Evolutionary conservation across 2,888 invertebrate genomes (phyloP), one percentile per base, ranked within the genome.

Genomic region (Hirtodrosophila confusa): DNA sequence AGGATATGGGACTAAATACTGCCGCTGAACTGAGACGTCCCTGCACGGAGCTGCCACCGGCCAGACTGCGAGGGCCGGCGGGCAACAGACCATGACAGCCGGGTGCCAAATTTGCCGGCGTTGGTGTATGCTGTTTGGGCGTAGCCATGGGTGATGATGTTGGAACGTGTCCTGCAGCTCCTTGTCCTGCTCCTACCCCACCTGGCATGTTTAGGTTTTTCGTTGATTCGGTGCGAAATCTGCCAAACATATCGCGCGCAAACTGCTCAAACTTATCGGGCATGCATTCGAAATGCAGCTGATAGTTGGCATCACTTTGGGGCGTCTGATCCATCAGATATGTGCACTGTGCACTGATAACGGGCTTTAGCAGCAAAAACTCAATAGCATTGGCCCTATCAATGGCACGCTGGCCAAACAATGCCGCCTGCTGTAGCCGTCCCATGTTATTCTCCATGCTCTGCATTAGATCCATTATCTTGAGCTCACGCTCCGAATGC

Each of bases 381-480:
- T 97, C 97, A 4, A 95, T 94, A 27, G 95, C 95, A 89, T 97
- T 97, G 27, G 97, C 97, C 88, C 96, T 95, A 72, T 96, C 95
- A 61, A 97, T 92, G 45, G 98, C 93, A 77, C 96, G 94, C 11
- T 95, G 93, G 0, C 97, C 95, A 89, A 97, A 98, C 84, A 95
- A 95, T 88, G 96, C 96, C 8, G 97, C 97, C 88, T 96, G 96
- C 87, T 97, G 96, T 69, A 98, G 95, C 84, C 96, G 95, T 70
- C 95, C 96, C 69, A 96, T 95, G 4, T 95, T 95, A 89, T 96
- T 97, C 83, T 96, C 97, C 56, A 97, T 94, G 65, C 94, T 94
- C 88, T 96, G 95, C 88, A 95, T 95, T 68, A 96, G 93, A 89
- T 97, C 97, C 97, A 98, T 98, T 35, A 98, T 95, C 90, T 96